These are phyloP conservation scores for Chelon labrosus DNA, from an alignment of 2,797 vertebrate genomes.

Conservation along the genomic window DNA sequence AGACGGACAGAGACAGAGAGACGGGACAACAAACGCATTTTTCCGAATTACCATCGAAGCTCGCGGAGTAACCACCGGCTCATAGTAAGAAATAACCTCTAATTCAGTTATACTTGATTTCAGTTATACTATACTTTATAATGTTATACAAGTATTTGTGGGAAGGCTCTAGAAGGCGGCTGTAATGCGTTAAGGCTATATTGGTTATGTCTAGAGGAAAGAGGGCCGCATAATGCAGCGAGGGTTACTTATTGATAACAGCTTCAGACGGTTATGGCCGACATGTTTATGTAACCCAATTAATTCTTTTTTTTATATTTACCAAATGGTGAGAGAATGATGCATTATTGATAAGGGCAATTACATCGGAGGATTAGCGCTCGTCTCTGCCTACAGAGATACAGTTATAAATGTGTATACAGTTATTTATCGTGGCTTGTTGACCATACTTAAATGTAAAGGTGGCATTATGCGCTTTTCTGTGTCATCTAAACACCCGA, in stretches of 20 bases:
- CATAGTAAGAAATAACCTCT: conserved; percentile 36
- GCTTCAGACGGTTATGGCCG: not conserved
- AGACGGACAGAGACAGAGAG: not conserved
- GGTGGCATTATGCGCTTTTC: too few relatives aligned
- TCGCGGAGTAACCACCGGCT: not conserved
- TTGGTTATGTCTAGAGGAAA: not conserved
- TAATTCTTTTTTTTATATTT: too few relatives aligned
- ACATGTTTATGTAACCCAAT: not conserved
- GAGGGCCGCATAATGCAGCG: not conserved
- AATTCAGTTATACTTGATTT: not conserved
- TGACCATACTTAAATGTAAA: not conserved
- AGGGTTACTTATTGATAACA: too few relatives aligned
- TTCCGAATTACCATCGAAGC: not conserved
- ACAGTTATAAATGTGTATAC: not conserved
- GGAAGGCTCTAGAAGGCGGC: too few relatives aligned
- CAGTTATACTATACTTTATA: not conserved
- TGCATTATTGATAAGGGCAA: too few relatives aligned
- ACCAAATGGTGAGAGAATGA: not conserved
- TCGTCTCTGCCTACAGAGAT: too few relatives aligned
- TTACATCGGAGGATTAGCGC: too few relatives aligned
- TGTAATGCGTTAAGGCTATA: not conserved
- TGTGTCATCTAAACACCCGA: too few relatives aligned
- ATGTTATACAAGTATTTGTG: not conserved
- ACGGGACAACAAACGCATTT: conserved; percentile 9
- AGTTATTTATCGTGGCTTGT: not conserved